Evolutionary conservation across 2,888 invertebrate genomes (phyloP).

Genomic region (Yponomeuta cagnagella): DNA sequence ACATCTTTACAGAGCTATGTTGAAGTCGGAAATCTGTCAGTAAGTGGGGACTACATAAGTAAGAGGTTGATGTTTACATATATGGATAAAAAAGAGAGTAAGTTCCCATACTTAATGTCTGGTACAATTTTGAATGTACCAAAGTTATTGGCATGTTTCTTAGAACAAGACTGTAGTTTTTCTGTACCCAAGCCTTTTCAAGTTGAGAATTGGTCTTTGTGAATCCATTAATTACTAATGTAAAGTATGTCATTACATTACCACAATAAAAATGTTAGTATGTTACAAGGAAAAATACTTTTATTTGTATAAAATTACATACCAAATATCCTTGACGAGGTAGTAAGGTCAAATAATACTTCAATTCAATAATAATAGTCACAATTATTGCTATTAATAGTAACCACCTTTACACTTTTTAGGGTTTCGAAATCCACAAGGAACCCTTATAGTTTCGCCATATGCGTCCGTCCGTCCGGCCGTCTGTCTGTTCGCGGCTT

Average conservation of each 20-base stretch:
- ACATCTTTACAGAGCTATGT: slow-evolving; percentile 77
- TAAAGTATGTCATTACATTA: slow-evolving; percentile 15
- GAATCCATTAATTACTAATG: not conserved
- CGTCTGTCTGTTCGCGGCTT: no score
- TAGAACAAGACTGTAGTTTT: slow-evolving; percentile 77
- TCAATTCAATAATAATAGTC: not conserved
- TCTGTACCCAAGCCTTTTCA: slow-evolving; percentile 44
- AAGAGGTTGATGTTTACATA: slow-evolving; percentile 85
- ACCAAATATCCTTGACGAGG: not conserved
- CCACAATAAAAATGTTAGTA: slow-evolving; percentile 6
- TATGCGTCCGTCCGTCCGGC: no score
- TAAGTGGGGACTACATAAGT: slow-evolving; percentile 84
- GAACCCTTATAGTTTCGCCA: no score
- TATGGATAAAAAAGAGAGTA: slow-evolving; percentile 70
- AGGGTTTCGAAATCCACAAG: no score
- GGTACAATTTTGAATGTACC: slow-evolving; percentile 86
- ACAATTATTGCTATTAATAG: not conserved
- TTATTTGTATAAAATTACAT: slow-evolving; percentile 1
- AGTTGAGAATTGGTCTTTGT: slow-evolving; percentile 42
- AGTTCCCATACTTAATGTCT: slow-evolving; percentile 81
- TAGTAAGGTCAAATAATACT: slow-evolving; percentile 20
- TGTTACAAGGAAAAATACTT: slow-evolving; percentile 15
- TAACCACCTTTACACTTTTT: not conserved
- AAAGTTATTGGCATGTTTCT: slow-evolving; percentile 81
- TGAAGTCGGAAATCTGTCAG: slow-evolving; percentile 83